Percentiles rank a stretch among this genome's conserved stretches.
phyloP scores from a whole-genome alignment of 2,797 vertebrate genomes.

The Lepus oiostolus region DNA sequence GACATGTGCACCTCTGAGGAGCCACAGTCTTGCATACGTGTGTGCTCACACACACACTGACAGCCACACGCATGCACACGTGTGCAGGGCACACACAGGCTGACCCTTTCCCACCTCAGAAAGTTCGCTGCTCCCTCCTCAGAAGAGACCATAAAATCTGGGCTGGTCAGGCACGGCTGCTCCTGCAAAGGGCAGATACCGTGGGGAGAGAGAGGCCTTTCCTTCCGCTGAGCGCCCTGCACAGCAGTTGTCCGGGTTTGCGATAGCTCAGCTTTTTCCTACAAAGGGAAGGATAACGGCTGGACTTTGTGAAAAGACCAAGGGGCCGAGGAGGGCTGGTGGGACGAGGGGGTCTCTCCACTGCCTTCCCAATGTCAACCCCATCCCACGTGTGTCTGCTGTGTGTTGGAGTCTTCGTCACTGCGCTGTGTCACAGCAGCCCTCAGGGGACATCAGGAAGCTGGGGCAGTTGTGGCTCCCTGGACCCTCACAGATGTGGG shows the following conservation, averaged over 20 bases:
- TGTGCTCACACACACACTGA: background rate
- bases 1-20: background rate
- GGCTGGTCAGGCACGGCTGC: too few relatives aligned
- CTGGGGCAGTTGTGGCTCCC: background rate
- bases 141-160: background rate
- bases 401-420: background rate
- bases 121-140: background rate
- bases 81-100: fast-evolving
- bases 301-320: background rate
- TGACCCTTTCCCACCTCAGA: background rate
- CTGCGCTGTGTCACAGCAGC: too few relatives aligned
- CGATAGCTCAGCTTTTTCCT: background rate
- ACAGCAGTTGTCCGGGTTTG: too few relatives aligned
- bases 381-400: too few relatives aligned
- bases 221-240: background rate
- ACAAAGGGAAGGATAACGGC: background rate
- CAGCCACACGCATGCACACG: fast-evolving
- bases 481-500: background rate
- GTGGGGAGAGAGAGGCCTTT: background rate
- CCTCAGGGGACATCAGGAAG: background rate
- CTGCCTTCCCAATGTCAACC: background rate
- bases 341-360: background rate
- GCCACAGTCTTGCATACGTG: fast-evolving
- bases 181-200: background rate
- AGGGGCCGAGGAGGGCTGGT: background rate